phyloP scores from a whole-genome alignment of 1,140 invertebrate genomes.

The Drosophila sp. region DNA sequence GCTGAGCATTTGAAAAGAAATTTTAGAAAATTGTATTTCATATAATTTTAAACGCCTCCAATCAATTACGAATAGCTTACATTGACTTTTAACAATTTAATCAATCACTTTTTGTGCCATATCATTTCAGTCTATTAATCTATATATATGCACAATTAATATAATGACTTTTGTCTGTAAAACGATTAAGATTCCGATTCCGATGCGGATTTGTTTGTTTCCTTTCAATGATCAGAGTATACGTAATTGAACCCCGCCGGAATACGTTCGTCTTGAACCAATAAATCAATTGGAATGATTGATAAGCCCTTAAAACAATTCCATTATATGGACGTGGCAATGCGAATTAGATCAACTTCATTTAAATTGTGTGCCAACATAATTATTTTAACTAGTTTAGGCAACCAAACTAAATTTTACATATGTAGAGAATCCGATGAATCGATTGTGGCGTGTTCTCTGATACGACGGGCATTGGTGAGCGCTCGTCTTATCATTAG shows the following conservation, averaged over 20 bases:
- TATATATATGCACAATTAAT: constrained; percentile 2
- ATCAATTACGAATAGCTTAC: neutral
- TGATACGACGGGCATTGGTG: constrained; percentile 47
- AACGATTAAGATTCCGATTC: constrained; percentile 4
- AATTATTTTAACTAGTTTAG: neutral
- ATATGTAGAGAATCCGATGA: neutral
- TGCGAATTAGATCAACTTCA: neutral
- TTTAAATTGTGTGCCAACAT: neutral
- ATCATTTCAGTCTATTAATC: constrained; percentile 1
- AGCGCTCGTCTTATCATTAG: constrained; percentile 20
- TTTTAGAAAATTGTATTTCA: too few species aligned
- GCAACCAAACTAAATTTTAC: too few species aligned
- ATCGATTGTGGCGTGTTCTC: constrained; percentile 8
- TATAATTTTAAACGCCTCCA: too few species aligned
- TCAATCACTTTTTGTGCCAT: constrained; percentile 4
- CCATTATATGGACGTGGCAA: constrained; percentile 18
- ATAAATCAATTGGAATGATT: constrained; percentile 60
- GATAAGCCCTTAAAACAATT: constrained; percentile 46
- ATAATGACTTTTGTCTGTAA: constrained; percentile 9
- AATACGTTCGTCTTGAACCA: constrained; percentile 43
- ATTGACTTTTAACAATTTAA: neutral
- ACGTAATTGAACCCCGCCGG: constrained; percentile 35
- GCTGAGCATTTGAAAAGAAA: too few species aligned
- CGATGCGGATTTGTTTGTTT: constrained; percentile 22
- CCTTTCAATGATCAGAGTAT: constrained; percentile 31